These are phyloP conservation scores for Ichneumoninae sp. DNA, from an alignment of 2,888 invertebrate genomes.

Conservation along the genomic window DNA sequence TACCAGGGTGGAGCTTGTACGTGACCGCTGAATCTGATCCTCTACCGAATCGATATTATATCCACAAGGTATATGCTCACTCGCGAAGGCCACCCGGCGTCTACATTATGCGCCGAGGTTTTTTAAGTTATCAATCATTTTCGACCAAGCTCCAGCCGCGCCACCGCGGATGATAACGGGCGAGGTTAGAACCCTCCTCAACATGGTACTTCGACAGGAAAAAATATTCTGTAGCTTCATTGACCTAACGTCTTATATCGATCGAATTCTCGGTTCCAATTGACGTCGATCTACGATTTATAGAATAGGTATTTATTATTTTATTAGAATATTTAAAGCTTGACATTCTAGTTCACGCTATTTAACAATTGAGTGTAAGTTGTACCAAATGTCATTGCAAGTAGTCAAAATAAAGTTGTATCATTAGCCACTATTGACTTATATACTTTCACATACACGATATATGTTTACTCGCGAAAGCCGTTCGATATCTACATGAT, in stretches of 20 bases:
- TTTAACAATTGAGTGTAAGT: too few relatives aligned
- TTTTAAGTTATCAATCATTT: constrained; percentile 57
- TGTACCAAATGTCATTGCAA: too few relatives aligned
- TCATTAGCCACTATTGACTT: too few relatives aligned
- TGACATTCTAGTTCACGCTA: too few relatives aligned
- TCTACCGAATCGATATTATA: constrained; percentile 52
- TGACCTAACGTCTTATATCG: not conserved
- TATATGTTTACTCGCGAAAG: too few relatives aligned
- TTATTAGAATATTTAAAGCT: too few relatives aligned
- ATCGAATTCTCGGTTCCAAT: not conserved
- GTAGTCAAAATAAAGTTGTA: too few relatives aligned
- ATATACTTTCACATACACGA: too few relatives aligned
- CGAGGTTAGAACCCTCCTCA: not conserved
- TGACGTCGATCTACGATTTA: not conserved
- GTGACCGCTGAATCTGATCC: constrained; percentile 51
- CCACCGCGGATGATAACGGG: not conserved
- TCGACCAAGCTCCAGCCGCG: constrained; percentile 40
- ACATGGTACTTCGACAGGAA: constrained; percentile 7
- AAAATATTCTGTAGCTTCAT: not conserved
- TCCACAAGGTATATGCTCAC: constrained; percentile 19
- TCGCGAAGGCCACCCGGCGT: not conserved
- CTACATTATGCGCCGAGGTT: constrained; percentile 26
- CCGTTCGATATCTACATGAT: too few relatives aligned
- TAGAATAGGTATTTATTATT: too few relatives aligned
- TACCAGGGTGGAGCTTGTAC: constrained; percentile 41